Base-by-base conservation (phyloP, 2,797 vertebrate genomes). In the Xenentodon cancila region DNA sequence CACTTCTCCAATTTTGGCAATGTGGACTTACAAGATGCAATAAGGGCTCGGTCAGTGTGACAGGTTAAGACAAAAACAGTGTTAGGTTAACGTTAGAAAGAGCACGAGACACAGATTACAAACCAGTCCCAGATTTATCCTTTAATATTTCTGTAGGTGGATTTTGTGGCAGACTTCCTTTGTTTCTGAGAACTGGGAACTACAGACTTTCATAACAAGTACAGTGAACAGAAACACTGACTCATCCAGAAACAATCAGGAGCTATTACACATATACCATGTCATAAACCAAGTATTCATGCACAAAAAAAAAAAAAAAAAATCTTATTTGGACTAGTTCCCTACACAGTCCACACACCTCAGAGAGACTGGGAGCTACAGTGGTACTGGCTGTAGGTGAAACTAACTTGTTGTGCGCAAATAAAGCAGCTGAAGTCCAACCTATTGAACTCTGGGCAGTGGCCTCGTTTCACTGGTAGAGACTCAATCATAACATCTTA, bases 401-500 rank as follows among this genome's bases (percentile, higher is more conserved):
- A 63, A 59, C 55, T 79, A 68, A 76, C 75, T 54, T 65, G 72
- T 17, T 63, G 44, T 52, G 45, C 47, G 46, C 30, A 15, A 55
- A 49, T 62, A 54, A 60, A 72, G 67, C 42, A 60, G 55, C 63
- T 64, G 27, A 64, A 63, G 57, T 74, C 58, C 78, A 82, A 84
- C 75, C 77, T 80, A 77, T 34, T 88, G 81, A 85, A 88, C 82
- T 78, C 68, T 1, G 45, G 77, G 63, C 68, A 63, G 71, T 79
- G 82, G 78, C 80, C 82, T 86, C 59, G 68, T 89, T 89, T 89
- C 64, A 71, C 57, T 91, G 88, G 88, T 82, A 75, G 68, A 42
- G 71, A 64, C 84, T 88, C 89, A 88, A 88, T 87, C 89, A 88
- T 87, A 88, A 90, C 87, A 89, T 88, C 88, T 91, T 89, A 91